phyloP scores from a whole-genome alignment of 2,797 vertebrate species.

The Glossophaga mutica region DNA sequence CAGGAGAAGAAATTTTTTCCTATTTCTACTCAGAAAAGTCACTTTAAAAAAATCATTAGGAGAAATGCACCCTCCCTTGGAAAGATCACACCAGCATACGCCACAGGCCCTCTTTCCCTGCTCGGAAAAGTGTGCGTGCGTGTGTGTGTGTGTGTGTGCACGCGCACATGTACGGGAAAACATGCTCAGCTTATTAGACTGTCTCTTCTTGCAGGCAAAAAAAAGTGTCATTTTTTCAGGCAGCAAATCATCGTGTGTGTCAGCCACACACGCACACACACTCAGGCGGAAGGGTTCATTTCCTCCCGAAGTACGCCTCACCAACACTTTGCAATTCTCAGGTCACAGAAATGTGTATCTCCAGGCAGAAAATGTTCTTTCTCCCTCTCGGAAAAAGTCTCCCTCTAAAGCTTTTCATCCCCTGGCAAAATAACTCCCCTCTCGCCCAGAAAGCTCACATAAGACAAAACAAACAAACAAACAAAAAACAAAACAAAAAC shows the following conservation, averaged over 20 bases:
- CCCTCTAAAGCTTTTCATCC: neutral
- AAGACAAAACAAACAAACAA: neutral
- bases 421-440: neutral
- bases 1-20: neutral
- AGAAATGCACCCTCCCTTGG: neutral
- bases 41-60: neutral
- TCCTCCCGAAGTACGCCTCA: fast-evolving
- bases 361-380: neutral
- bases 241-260: neutral
- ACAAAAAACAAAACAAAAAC: too few relatives aligned
- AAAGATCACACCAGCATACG: neutral
- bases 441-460: neutral
- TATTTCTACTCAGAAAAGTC: slow-evolving; percentile 13
- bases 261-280: neutral
- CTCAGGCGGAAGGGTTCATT: neutral
- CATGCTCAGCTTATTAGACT: neutral
- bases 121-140: neutral
- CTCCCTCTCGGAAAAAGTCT: neutral
- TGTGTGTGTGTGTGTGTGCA: neutral
- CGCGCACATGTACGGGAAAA: too few relatives aligned
- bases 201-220: neutral
- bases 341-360: neutral
- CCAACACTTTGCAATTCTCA: neutral
- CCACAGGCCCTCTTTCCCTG: neutral
- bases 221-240: neutral